Conservation (phyloP, 2,797 vertebrate genomes). For the Enteromius treurensis region DNA sequence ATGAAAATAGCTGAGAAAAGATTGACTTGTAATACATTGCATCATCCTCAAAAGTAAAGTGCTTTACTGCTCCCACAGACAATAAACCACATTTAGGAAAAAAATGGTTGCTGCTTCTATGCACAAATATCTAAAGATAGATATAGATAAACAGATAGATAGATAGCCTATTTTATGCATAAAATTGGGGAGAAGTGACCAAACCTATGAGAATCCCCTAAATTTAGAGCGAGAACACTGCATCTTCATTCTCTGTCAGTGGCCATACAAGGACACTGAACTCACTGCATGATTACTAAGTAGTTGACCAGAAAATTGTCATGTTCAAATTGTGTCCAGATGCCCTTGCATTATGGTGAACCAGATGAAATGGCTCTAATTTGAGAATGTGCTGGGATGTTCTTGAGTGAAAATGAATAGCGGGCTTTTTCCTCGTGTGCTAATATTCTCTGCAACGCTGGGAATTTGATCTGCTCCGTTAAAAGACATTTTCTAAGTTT, state of each 20-base stretch:
- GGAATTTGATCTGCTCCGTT: slow-evolving; percentile 29
- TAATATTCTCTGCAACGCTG: background rate
- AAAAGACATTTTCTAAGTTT: slow-evolving; percentile 42
- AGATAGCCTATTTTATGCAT: background rate
- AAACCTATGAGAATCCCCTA: background rate
- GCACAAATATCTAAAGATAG: slow-evolving; percentile 29
- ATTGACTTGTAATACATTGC: slow-evolving; percentile 24
- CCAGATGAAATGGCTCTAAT: slow-evolving; percentile 41
- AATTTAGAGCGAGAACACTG: slow-evolving; percentile 46
- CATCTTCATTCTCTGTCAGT: slow-evolving; percentile 49
- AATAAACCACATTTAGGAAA: slow-evolving; percentile 44
- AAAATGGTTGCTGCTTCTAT: slow-evolving; percentile 33
- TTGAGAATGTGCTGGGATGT: slow-evolving; percentile 27
- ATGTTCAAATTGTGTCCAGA: slow-evolving; percentile 63
- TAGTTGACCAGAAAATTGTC: slow-evolving; percentile 63
- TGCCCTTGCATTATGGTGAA: slow-evolving; percentile 44
- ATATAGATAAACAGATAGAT: background rate
- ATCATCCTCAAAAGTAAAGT: slow-evolving; percentile 50
- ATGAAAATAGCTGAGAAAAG: slow-evolving; percentile 15
- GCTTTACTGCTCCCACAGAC: slow-evolving; percentile 40
- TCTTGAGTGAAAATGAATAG: background rate
- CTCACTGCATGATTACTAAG: slow-evolving; percentile 63
- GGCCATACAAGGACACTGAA: slow-evolving; percentile 55
- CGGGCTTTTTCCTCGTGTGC: background rate
- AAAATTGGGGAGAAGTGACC: background rate